phyloP scores from a whole-genome alignment of 1,140 invertebrate genomes.

The Drosophila kohkoa region DNA sequence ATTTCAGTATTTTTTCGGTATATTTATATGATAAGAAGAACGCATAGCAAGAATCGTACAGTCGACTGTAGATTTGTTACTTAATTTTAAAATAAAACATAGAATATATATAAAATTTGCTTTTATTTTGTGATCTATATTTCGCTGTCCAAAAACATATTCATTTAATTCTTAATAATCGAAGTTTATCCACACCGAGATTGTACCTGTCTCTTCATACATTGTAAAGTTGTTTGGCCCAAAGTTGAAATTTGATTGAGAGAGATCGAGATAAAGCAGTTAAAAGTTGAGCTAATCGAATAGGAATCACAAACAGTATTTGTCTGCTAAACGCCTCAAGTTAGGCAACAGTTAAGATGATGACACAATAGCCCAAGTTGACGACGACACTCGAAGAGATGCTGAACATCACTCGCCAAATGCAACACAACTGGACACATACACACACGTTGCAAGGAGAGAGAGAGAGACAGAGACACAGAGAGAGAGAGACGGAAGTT shows the following conservation, averaged over 20 bases:
- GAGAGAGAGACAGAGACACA: not conserved
- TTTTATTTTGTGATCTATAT: too few relatives aligned
- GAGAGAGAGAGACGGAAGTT: conserved; percentile 2
- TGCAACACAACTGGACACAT: conserved; percentile 21
- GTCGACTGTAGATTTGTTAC: too few relatives aligned
- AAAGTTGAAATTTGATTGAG: not conserved
- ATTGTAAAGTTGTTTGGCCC: not conserved
- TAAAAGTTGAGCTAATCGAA: conserved; percentile 19
- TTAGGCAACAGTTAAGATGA: conserved; percentile 43
- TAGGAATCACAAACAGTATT: not conserved
- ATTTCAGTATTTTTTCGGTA: too few relatives aligned
- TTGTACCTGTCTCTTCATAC: too few relatives aligned
- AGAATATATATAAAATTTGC: too few relatives aligned
- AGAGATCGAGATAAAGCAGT: not conserved
- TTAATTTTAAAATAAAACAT: too few relatives aligned
- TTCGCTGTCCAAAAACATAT: too few relatives aligned
- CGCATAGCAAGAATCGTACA: too few relatives aligned
- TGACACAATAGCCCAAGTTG: conserved; percentile 14
- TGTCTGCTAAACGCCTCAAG: conserved; percentile 27
- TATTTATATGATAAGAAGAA: too few relatives aligned
- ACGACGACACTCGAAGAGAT: not conserved
- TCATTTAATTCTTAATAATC: too few relatives aligned
- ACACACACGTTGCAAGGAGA: not conserved
- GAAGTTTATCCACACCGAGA: too few relatives aligned
- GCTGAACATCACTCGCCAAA: not conserved